Conservation (phyloP, 2,888 invertebrate species). For the Geophilus truncorum region DNA sequence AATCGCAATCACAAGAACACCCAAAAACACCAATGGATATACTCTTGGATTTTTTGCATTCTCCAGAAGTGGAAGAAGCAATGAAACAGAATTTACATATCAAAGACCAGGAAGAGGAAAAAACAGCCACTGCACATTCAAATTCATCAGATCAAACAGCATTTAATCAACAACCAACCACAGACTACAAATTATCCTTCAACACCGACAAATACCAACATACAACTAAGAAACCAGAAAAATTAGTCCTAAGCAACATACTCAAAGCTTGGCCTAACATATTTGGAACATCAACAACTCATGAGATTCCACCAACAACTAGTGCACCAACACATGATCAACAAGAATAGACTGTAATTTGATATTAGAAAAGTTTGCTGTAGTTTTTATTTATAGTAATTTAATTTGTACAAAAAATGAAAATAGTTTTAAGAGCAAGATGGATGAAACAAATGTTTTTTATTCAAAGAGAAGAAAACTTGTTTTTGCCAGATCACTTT, state of each 20-base stretch:
- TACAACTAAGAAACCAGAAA: neutral
- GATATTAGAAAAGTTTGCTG: no score
- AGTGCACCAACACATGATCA: no score
- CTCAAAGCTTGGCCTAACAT: neutral
- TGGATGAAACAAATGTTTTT: no score
- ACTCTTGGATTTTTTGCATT: neutral
- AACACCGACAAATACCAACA: neutral
- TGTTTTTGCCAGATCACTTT: neutral
- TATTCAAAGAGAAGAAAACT: neutral
- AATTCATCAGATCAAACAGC: neutral
- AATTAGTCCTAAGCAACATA: neutral
- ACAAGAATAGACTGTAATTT: no score
- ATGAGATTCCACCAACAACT: neutral
- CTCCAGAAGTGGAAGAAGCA: neutral
- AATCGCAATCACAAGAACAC: neutral
- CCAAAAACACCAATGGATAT: neutral
- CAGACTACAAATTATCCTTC: neutral
- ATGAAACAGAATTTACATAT: neutral
- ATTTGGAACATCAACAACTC: neutral
- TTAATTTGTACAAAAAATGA: neutral
- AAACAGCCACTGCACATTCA: neutral
- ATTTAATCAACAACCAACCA: neutral
- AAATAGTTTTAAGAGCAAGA: no score
- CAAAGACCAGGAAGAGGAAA: no score
- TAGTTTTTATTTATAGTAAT: no score